Evolutionary conservation across 1,140 invertebrate genomes (phyloP), one percentile per base, ranked within the genome.

Genomic region (Drosophila tropicalis): DNA sequence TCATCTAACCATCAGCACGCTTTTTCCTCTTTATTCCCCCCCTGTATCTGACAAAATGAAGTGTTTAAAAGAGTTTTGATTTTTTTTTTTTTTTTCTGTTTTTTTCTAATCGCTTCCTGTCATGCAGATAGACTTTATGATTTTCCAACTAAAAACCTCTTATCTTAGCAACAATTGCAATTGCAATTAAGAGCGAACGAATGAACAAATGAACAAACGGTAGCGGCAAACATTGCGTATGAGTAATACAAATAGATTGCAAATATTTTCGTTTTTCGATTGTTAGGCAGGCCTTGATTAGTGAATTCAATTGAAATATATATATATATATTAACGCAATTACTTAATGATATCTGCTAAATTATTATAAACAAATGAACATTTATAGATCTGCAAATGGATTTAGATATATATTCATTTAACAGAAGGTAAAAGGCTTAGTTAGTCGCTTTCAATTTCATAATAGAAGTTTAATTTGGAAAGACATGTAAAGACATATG

Each of bases 61-160:
- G 56, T 58, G 56, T 58, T 58, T 36, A 19, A 57, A 15, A 36
- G 56, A 51, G 44, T 51, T 51, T 51, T 10, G n/a, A 22, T 51
- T 22, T 51, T 47, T 47, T 19, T 17, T 47, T 3, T 15, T 44
- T 44, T 47, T 3, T 15, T 44, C 17, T 6, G 22, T 44, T 15
- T 44, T 44, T 44, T 44, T 51, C 17, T 22, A 19, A 51, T 51
- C 17, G 44, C 44, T 51, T 51, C 44, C 44, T 51, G 44, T 22
- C 44, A 51, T 51, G 44, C 44, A 51, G 44, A 51, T 51, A 51
- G 17, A 51, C 44, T 51, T 22, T 51, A 51, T 51, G 17, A 22
- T 22, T 51, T 51, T 51, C 44, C 44, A 51, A 19, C 17, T 51
- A 51, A 51, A 44, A 51, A 51, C 44, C 44, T 51, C 44, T 51